These are phyloP conservation scores for Diarsia rubi DNA, from an alignment of 2,888 invertebrate species.

Conservation along the genomic window DNA sequence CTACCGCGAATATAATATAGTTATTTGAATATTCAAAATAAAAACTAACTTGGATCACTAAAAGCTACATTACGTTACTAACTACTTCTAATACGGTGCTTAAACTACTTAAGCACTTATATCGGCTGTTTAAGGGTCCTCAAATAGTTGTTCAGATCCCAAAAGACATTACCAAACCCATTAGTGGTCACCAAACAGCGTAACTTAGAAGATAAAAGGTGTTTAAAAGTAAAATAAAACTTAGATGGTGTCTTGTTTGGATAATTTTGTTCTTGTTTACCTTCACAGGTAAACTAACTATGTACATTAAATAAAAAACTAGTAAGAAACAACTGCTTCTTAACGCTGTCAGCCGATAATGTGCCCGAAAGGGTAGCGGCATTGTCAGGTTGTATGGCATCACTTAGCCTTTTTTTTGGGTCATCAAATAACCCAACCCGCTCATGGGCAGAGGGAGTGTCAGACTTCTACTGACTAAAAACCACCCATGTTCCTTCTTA, in stretches of 20 bases:
- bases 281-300: too few relatives aligned
- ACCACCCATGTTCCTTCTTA: too few relatives aligned
- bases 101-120: slow-evolving; percentile 18
- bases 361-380: too few relatives aligned
- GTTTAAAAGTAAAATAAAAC: slow-evolving; percentile 19
- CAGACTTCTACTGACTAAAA: too few relatives aligned
- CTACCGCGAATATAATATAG: background rate
- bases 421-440: too few relatives aligned
- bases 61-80: slow-evolving; percentile 9
- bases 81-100: background rate
- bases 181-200: slow-evolving; percentile 39
- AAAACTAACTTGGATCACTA: background rate
- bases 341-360: too few relatives aligned
- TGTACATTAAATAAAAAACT: too few relatives aligned
- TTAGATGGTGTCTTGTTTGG: background rate
- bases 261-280: slow-evolving; percentile 6
- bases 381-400: too few relatives aligned
- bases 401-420: too few relatives aligned
- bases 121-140: slow-evolving; percentile 18
- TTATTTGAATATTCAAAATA: background rate
- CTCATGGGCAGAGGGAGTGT: too few relatives aligned
- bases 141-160: slow-evolving; percentile 23
- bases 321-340: too few relatives aligned
- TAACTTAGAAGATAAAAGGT: slow-evolving; percentile 33
- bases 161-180: slow-evolving; percentile 21